A percentile compares a stretch with the other conserved stretches of the same genome.
Conservation (phyloP, 2,888 invertebrate genomes). For the Crossocerus cetratus region DNA sequence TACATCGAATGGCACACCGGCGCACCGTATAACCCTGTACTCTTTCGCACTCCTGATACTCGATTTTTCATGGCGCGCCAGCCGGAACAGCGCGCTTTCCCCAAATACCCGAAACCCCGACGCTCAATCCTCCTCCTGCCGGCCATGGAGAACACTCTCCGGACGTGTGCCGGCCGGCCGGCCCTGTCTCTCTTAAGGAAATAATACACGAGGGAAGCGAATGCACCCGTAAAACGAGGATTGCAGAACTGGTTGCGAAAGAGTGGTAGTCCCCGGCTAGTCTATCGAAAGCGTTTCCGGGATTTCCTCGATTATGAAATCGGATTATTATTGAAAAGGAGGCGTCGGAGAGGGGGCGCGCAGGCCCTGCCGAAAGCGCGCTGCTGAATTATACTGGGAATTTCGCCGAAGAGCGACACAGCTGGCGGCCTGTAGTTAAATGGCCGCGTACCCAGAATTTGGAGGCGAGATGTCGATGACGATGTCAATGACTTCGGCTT, state of each 20-base stretch:
- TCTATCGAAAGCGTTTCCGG: not conserved
- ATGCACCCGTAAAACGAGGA: not conserved
- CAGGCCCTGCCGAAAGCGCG: not conserved
- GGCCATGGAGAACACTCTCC: not conserved
- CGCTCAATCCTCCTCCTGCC: not conserved
- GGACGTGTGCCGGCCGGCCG: not conserved
- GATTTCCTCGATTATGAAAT: constrained; percentile 1
- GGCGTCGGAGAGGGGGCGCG: not conserved
- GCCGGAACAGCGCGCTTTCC: not conserved
- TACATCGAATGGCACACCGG: constrained; percentile 46
- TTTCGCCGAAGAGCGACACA: not conserved
- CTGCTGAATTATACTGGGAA: not conserved
- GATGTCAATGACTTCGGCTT: constrained; percentile 51
- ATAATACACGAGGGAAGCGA: not conserved
- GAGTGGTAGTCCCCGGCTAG: not conserved
- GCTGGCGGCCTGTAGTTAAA: constrained; percentile 10
- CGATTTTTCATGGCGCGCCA: constrained; percentile 28
- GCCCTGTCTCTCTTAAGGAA: not conserved
- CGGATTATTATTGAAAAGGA: not conserved
- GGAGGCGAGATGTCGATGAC: constrained; percentile 25
- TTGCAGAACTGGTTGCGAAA: not conserved
- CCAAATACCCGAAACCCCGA: not conserved
- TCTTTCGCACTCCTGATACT: constrained; percentile 40
- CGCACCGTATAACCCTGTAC: constrained; percentile 35
- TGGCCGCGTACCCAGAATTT: constrained; percentile 22